A percentile compares a stretch with the other conserved stretches of the same genome.
Conservation (phyloP, 2,888 invertebrate species). For the Ptycholaimellus sp. region DNA sequence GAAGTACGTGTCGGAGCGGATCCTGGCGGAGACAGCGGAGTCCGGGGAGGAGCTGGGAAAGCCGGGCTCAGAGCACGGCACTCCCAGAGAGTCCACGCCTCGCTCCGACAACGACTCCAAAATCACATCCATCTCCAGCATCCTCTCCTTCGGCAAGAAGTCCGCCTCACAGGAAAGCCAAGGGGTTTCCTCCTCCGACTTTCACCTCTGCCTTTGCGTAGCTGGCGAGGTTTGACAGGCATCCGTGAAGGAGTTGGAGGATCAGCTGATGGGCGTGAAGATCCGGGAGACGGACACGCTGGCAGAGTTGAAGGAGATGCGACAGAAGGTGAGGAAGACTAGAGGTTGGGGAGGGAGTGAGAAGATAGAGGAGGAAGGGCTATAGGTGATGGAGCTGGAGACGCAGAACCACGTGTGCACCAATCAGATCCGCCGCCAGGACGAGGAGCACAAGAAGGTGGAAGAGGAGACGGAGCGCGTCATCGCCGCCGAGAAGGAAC, state of each 20-base stretch:
- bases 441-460: constrained; percentile 65
- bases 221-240: too few species aligned
- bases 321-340: constrained; percentile 77
- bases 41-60: too few species aligned
- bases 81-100: neutral
- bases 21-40: too few species aligned
- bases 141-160: constrained; percentile 50
- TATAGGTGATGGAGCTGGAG: too few species aligned
- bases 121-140: constrained; percentile 40
- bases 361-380: neutral
- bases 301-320: constrained; percentile 73
- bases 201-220: too few species aligned
- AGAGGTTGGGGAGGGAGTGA: neutral
- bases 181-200: too few species aligned
- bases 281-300: constrained; percentile 76
- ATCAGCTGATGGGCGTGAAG: constrained; percentile 76
- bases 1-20: too few species aligned
- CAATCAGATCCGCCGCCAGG: constrained; percentile 46
- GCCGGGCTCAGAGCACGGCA: constrained; percentile 1
- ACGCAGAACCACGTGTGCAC: constrained; percentile 36
- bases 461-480: constrained; percentile 55
- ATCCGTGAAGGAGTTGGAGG: constrained; percentile 45
- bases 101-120: constrained; percentile 41
- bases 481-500: too few species aligned
- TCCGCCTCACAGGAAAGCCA: constrained; percentile 46